These are phyloP conservation scores for Trypoxylus dichotomus DNA, from an alignment of 1,140 invertebrate genomes.

Conservation along the genomic window DNA sequence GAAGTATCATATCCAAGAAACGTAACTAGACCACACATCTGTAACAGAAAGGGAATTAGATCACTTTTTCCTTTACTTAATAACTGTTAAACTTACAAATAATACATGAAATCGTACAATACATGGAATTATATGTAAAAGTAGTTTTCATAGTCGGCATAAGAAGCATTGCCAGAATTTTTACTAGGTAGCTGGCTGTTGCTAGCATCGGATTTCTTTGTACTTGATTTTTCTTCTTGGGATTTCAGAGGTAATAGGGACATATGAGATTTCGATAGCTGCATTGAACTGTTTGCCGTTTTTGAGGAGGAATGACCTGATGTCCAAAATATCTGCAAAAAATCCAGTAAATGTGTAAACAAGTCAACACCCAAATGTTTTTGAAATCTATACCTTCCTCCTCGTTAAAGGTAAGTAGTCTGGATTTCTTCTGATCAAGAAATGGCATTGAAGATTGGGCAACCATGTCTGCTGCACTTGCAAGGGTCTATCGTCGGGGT, in stretches of 20 bases:
- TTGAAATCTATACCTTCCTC: slow-evolving; percentile 55
- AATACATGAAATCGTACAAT: neutral
- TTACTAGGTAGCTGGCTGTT: slow-evolving; percentile 52
- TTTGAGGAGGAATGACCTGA: slow-evolving; percentile 38
- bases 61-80: neutral
- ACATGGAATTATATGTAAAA: slow-evolving; percentile 58
- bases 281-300: slow-evolving; percentile 33
- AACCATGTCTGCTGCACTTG: slow-evolving; percentile 79
- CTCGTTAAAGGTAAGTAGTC: slow-evolving; percentile 69
- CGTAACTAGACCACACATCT: slow-evolving; percentile 23
- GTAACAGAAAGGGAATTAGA: neutral
- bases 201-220: slow-evolving; percentile 38
- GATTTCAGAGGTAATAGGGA: slow-evolving; percentile 40
- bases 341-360: neutral
- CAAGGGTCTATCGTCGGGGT: slow-evolving; percentile 83
- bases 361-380: neutral
- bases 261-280: slow-evolving; percentile 45
- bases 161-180: slow-evolving; percentile 49
- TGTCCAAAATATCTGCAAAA: slow-evolving; percentile 50
- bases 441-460: slow-evolving; percentile 67
- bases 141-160: slow-evolving; percentile 65
- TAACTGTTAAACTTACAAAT: slow-evolving; percentile 12
- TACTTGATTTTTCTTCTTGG: slow-evolving; percentile 42
- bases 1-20: slow-evolving; percentile 19
- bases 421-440: slow-evolving; percentile 75